phyloP scores from a whole-genome alignment of 92 coral and sea anemone species.

The Blastomussa wellsi region DNA sequence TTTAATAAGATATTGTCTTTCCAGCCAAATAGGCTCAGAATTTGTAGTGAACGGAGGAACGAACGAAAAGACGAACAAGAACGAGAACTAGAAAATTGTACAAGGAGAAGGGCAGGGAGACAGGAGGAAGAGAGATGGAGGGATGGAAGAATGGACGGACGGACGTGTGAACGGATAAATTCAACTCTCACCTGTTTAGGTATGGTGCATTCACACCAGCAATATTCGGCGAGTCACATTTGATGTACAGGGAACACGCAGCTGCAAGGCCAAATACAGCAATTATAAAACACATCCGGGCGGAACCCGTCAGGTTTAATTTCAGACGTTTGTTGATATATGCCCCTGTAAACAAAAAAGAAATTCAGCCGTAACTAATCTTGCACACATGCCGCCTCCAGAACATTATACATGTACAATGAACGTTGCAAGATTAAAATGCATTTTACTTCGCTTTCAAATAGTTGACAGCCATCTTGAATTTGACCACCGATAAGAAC shows the following conservation, averaged over 20 bases:
- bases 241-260: slow-evolving; percentile 48
- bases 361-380: not conserved
- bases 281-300: slow-evolving; percentile 82
- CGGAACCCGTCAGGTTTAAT: slow-evolving; percentile 61
- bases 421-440: not conserved
- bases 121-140: not conserved
- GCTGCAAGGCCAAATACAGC: slow-evolving; percentile 47
- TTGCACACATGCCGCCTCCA: not conserved
- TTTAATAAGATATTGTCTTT: not conserved
- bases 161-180: not conserved
- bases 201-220: slow-evolving; percentile 71
- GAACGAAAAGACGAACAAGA: not conserved
- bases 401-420: no score
- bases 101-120: not conserved
- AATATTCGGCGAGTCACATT: slow-evolving; percentile 61
- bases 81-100: no score
- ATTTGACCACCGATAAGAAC: no score
- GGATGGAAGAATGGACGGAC: not conserved
- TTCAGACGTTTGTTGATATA: slow-evolving; percentile 79
- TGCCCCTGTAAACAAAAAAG: slow-evolving; percentile 64
- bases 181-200: slow-evolving; percentile 43
- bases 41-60: not conserved
- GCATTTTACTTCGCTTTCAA: not conserved
- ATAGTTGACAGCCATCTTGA: not conserved
- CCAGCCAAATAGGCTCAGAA: not conserved